These are phyloP conservation scores for Troglohyphantes excavatus DNA, from an alignment of 2,888 invertebrate species.

Conservation along the genomic window DNA sequence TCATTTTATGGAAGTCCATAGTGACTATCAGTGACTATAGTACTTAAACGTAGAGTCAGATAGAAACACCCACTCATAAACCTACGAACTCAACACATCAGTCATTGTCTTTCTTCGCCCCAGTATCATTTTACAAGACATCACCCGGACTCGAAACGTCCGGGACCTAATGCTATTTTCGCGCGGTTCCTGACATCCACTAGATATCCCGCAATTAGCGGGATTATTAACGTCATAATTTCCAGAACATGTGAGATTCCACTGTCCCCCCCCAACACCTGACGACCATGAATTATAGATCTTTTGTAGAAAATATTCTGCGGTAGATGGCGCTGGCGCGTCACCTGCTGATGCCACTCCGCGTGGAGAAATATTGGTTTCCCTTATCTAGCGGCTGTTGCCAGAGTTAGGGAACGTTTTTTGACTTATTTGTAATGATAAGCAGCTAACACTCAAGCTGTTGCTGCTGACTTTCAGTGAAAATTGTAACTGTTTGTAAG, in stretches of 20 bases:
- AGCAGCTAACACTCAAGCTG: constrained; percentile 37
- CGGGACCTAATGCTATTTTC: neutral
- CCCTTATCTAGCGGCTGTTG: constrained; percentile 54
- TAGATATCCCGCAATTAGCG: constrained; percentile 42
- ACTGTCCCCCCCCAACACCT: constrained; percentile 14
- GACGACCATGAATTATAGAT: constrained; percentile 68
- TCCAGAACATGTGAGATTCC: neutral
- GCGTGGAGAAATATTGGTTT: constrained; percentile 53
- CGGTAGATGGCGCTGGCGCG: constrained; percentile 6
- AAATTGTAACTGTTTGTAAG: constrained; percentile 28
- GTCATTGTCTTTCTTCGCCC: neutral
- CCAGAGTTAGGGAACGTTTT: constrained; percentile 26
- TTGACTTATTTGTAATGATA: constrained; percentile 67
- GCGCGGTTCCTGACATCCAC: constrained; percentile 5
- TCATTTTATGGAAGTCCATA: too few species aligned
- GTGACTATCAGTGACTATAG: too few species aligned
- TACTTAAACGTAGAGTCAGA: too few species aligned
- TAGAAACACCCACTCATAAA: too few species aligned
- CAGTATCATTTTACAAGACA: neutral
- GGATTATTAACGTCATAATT: constrained; percentile 50
- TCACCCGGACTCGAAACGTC: neutral
- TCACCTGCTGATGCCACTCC: constrained; percentile 51
- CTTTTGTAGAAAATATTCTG: neutral
- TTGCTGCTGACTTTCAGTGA: constrained; percentile 19
- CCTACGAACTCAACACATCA: neutral